These are phyloP conservation scores for Mactromeris polynyma DNA, from an alignment of 2,888 invertebrate species.

Conservation along the genomic window DNA sequence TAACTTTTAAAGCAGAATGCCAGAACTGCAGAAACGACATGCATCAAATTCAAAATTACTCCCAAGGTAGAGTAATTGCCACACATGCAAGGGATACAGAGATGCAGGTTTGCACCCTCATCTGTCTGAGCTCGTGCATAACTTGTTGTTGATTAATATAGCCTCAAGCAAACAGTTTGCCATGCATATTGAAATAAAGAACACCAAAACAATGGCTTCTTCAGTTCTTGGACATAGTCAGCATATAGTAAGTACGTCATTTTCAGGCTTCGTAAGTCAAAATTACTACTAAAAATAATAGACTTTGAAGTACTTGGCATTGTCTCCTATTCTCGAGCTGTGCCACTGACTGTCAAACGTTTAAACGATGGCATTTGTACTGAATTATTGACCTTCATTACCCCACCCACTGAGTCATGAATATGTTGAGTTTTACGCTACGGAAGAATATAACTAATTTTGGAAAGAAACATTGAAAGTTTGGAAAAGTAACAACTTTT, in stretches of 20 bases:
- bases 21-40: too few species aligned
- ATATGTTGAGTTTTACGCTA: background rate
- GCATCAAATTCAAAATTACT: too few species aligned
- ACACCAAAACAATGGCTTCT: too few species aligned
- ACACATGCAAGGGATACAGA: too few species aligned
- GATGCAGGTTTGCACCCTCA: too few species aligned
- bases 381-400: constrained; percentile 43
- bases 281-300: background rate
- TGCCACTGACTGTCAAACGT: background rate
- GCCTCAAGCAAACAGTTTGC: too few species aligned
- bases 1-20: too few species aligned
- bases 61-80: too few species aligned
- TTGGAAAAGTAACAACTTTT: background rate
- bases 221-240: too few species aligned
- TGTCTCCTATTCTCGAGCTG: background rate
- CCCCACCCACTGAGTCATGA: constrained; percentile 45
- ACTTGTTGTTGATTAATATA: too few species aligned
- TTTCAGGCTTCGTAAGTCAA: background rate
- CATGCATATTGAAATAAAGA: too few species aligned
- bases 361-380: background rate
- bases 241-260: background rate
- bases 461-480: background rate
- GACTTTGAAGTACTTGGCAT: background rate
- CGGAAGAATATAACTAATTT: background rate
- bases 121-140: too few species aligned